These are phyloP conservation scores for Andrena bicolor DNA, from an alignment of 2,888 invertebrate species.

Conservation along the genomic window DNA sequence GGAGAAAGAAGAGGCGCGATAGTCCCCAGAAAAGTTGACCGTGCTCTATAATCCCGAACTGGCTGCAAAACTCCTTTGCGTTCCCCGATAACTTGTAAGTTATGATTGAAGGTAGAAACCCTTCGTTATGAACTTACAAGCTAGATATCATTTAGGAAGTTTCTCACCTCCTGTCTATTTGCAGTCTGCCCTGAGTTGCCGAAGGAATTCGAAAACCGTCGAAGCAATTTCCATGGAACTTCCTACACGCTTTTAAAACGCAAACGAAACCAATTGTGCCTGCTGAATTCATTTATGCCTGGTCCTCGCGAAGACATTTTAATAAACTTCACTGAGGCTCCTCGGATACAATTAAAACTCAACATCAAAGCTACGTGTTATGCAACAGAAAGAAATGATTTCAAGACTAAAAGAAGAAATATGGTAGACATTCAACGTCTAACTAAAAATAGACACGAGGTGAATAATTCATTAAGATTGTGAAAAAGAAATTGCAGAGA, in stretches of 20 bases:
- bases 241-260: constrained; percentile 9
- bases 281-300: neutral
- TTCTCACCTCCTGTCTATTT: constrained; percentile 52
- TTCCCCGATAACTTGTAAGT: constrained; percentile 48
- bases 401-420: too few relatives aligned
- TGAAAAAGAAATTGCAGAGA: neutral
- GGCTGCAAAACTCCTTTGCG: constrained; percentile 38
- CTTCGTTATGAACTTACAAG: constrained; percentile 53
- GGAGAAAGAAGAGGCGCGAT: constrained; percentile 7
- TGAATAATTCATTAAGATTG: constrained; percentile 8
- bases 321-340: neutral
- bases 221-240: constrained; percentile 49
- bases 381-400: too few relatives aligned
- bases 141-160: constrained; percentile 57
- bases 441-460: too few relatives aligned
- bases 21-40: neutral
- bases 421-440: too few relatives aligned
- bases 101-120: constrained; percentile 56
- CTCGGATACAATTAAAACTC: neutral
- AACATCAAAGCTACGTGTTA: too few relatives aligned
- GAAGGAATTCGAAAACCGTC: constrained; percentile 21
- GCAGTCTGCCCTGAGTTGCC: constrained; percentile 29
- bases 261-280: constrained; percentile 20
- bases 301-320: neutral
- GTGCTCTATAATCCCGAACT: constrained; percentile 14